These are phyloP conservation scores for Eupithecia tripunctaria DNA, from an alignment of 2,888 invertebrate genomes.

Conservation along the genomic window DNA sequence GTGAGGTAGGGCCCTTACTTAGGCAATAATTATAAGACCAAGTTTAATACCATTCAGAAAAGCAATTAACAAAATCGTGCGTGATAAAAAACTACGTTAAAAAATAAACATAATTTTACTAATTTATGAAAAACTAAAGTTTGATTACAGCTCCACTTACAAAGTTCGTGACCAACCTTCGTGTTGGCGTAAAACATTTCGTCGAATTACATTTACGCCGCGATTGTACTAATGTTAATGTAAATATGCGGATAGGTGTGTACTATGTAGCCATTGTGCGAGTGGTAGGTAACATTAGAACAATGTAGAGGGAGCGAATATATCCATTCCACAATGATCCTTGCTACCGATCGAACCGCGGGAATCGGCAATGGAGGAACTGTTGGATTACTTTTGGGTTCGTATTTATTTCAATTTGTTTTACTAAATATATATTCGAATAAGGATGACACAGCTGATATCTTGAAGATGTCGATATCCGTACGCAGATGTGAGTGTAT, in stretches of 20 bases:
- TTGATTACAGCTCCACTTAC: neutral
- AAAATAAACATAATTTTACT: slow-evolving; percentile 5
- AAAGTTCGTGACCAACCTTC: slow-evolving; percentile 26
- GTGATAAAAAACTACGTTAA: neutral
- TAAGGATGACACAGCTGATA: neutral
- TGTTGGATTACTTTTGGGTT: slow-evolving; percentile 41
- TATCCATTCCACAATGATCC: slow-evolving; percentile 43
- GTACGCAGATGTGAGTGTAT: neutral
- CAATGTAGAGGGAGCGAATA: slow-evolving; percentile 43
- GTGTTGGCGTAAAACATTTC: slow-evolving; percentile 9
- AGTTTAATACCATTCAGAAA: neutral
- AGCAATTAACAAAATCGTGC: neutral
- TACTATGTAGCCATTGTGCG: neutral
- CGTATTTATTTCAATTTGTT: slow-evolving; percentile 13
- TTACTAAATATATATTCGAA: neutral
- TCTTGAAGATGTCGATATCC: neutral
- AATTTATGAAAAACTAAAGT: neutral
- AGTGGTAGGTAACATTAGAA: slow-evolving; percentile 31
- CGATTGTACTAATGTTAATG: slow-evolving; percentile 19
- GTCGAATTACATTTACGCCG: neutral
- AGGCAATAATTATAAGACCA: neutral
- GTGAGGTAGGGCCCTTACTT: neutral
- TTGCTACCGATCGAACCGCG: slow-evolving; percentile 33
- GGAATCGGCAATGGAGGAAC: slow-evolving; percentile 33
- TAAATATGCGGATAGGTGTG: neutral